Evolutionary conservation across 2,888 invertebrate species (phyloP).

Genomic region (Drosophila emarginata): DNA sequence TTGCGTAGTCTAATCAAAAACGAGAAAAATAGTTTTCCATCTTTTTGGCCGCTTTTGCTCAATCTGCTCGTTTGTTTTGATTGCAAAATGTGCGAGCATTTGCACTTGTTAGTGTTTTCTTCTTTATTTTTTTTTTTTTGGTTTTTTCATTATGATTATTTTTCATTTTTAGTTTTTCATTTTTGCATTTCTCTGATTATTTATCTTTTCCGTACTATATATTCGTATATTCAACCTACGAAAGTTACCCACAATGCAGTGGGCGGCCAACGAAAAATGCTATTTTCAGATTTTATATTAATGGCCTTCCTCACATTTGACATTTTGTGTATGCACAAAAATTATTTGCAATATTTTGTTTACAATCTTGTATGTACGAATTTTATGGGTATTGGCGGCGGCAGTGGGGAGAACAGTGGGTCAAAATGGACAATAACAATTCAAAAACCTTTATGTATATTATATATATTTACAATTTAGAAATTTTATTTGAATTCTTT

Average conservation of each 20-base stretch:
- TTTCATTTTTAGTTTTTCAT: slow-evolving; percentile 47
- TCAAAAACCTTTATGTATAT: too few species aligned
- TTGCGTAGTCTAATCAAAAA: slow-evolving; percentile 61
- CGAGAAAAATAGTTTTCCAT: slow-evolving; percentile 41
- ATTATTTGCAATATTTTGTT: slow-evolving; percentile 24
- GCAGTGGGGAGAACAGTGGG: too few species aligned
- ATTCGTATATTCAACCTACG: slow-evolving; percentile 49
- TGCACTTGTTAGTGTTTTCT: slow-evolving; percentile 28
- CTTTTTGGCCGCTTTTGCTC: slow-evolving; percentile 14
- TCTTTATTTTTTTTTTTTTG: slow-evolving; percentile 37
- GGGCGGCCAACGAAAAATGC: slow-evolving; percentile 49
- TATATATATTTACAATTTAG: too few species aligned
- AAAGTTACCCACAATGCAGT: slow-evolving; percentile 55
- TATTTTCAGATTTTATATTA: slow-evolving; percentile 53
- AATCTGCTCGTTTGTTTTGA: slow-evolving; percentile 42
- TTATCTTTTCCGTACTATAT: slow-evolving; percentile 40
- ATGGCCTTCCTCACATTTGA: slow-evolving; percentile 60
- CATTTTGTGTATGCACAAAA: slow-evolving; percentile 40
- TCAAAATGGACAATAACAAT: too few species aligned
- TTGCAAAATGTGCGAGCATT: slow-evolving; percentile 52
- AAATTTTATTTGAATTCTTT: too few species aligned
- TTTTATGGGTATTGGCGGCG: too few species aligned
- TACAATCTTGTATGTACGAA: slow-evolving; percentile 18
- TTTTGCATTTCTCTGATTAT: slow-evolving; percentile 42
- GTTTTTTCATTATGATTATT: slow-evolving; percentile 19